Evolutionary conservation across 2,797 vertebrate species (phyloP).

Genomic region (Galaxias olidus): DNA sequence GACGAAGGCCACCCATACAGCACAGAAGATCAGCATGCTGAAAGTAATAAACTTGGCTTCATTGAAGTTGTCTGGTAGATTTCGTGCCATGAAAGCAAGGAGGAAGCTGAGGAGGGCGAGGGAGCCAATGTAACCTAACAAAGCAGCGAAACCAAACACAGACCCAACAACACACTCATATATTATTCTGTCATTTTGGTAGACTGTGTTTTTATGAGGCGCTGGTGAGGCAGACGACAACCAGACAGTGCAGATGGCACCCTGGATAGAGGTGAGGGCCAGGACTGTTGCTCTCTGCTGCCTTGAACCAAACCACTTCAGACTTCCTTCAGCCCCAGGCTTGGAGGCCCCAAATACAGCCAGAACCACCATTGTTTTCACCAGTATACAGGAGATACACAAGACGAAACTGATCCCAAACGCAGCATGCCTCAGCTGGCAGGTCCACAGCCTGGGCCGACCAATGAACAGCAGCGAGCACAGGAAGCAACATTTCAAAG

Average conservation of each 20-base stretch:
- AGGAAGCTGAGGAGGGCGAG: constrained; percentile 65
- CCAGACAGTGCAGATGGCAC: constrained; percentile 56
- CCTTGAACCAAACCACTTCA: constrained; percentile 64
- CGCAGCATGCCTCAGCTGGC: constrained; percentile 48
- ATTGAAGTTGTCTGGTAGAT: constrained; percentile 75
- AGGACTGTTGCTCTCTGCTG: constrained; percentile 70
- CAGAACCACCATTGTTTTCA: constrained; percentile 69
- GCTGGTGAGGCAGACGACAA: constrained; percentile 51
- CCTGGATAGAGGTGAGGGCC: constrained; percentile 47
- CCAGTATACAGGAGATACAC: constrained; percentile 47
- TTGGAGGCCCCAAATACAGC: constrained; percentile 57
- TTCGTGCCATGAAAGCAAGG: constrained; percentile 72
- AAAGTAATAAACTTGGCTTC: constrained; percentile 77
- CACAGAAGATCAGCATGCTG: constrained; percentile 75
- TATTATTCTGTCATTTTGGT: constrained; percentile 64
- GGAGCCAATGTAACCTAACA: constrained; percentile 73
- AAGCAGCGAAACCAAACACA: constrained; percentile 57
- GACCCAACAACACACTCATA: constrained; percentile 65
- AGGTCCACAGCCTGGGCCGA: constrained; percentile 36
- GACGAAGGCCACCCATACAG: constrained; percentile 44
- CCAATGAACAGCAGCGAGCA: constrained; percentile 48
- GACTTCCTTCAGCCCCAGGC: constrained; percentile 43
- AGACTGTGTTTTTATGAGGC: constrained; percentile 62
- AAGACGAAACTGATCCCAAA: constrained; percentile 50
- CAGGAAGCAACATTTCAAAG: constrained; percentile 42